These are phyloP conservation scores for Danio albolineatus DNA, from an alignment of 2,797 vertebrate species.

Conservation along the genomic window DNA sequence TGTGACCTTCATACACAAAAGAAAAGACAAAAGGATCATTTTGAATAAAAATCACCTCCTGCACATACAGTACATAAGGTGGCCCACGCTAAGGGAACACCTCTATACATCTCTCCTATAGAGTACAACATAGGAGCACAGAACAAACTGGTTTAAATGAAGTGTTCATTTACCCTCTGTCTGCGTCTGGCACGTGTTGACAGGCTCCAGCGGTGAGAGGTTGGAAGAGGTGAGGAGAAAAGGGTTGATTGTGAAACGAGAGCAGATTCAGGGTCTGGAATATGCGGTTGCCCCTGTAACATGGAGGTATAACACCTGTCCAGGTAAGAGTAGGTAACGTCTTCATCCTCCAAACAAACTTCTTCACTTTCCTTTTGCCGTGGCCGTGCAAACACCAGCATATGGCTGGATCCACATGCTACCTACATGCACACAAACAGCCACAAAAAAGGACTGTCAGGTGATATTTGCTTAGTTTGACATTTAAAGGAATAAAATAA, in stretches of 20 bases:
- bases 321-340: constrained; percentile 65
- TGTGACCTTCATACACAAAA: background rate
- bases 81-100: background rate
- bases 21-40: background rate
- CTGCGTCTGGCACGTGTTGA: constrained; percentile 79
- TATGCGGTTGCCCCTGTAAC: constrained; percentile 39
- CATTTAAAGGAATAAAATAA: background rate
- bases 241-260: background rate
- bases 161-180: constrained; percentile 73
- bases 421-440: constrained; percentile 68
- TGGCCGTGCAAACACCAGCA: constrained; percentile 82
- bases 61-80: background rate
- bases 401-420: constrained; percentile 85
- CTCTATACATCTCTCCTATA: background rate
- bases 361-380: constrained; percentile 66
- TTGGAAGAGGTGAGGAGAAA: constrained; percentile 49
- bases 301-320: constrained; percentile 53
- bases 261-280: background rate
- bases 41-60: background rate
- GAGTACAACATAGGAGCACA: background rate
- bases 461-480: background rate
- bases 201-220: constrained; percentile 67
- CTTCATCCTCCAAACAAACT: constrained; percentile 58
- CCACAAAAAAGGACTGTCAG: background rate
- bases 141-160: background rate